Percentiles rank a stretch among this genome's conserved stretches.
These are phyloP conservation scores for Orchesella cincta DNA, from an alignment of 1,140 invertebrate genomes.

Conservation along the genomic window DNA sequence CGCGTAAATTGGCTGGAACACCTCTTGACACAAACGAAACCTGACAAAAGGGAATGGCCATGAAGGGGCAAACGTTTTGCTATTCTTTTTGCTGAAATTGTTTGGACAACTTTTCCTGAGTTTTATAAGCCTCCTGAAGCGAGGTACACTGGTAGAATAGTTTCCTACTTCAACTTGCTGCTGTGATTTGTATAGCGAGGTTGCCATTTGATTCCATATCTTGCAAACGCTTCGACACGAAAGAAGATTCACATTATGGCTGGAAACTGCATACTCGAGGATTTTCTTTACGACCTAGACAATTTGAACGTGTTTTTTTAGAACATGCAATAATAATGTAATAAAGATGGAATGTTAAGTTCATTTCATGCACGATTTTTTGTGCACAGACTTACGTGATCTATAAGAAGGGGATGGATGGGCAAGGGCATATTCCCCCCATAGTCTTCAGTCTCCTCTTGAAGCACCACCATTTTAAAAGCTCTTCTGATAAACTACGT, in stretches of 20 bases:
- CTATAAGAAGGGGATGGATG: conserved; percentile 12
- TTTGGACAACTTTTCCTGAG: neutral
- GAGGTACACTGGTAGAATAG: neutral
- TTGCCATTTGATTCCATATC: conserved; percentile 3
- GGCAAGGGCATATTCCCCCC: neutral
- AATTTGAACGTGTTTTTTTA: neutral
- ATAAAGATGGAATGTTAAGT: too few species aligned
- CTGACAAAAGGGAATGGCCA: neutral
- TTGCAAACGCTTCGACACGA: neutral
- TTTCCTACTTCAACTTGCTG: conserved; percentile 2
- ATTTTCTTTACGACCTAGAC: conserved; percentile 11
- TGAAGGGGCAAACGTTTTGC: neutral
- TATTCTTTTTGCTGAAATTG: neutral
- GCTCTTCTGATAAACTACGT: too few species aligned
- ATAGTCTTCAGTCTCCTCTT: too few species aligned
- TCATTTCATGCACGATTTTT: too few species aligned
- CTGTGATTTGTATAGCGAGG: neutral
- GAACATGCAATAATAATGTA: neutral
- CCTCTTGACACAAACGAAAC: conserved; percentile 14
- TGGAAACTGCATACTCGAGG: neutral
- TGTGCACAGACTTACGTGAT: conserved; percentile 21
- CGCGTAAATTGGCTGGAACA: conserved; percentile 3
- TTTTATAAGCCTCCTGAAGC: conserved; percentile 10
- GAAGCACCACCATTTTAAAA: too few species aligned
- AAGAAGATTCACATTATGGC: neutral